Base-by-base conservation (phyloP, 2,888 invertebrate species). In the Frankliniella fusca region DNA sequence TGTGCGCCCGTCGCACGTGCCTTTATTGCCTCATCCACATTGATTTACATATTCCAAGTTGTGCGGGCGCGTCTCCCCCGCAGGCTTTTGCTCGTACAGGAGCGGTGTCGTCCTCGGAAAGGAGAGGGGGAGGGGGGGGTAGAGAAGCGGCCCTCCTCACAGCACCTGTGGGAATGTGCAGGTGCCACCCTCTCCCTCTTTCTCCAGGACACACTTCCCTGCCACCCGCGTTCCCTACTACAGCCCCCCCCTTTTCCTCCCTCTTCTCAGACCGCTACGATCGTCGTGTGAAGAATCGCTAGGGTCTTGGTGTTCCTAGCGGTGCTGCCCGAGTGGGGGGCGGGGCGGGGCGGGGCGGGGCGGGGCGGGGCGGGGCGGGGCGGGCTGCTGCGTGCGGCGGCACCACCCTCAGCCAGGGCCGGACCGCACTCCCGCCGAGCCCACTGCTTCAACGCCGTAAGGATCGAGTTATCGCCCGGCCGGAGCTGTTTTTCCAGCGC, bases 41-140 rank as follows among this genome's bases (percentile, higher is more conserved):
- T 76, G 70, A 76, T 76, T 76, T 27, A 76, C 70, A 27, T 76
- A 27, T 76, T 23, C 70, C 70, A 27, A 76, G 70, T 70, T 70
- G 70, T 20, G 70, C 70, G 8, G 20, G n/a, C 70, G 70, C 11
- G 70, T 11, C n/a, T 65, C 20, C 9, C 20, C 20, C n/a, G 70
- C 70, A 23, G 70, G 70, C 70, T 23, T 10, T 38, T 2, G 38
- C 38, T 38, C 38, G 38, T 38, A 38, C 38, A 38, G 38, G 38
- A 38, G 38, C 2, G 38, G 38, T 38, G 38, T 38, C 38, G 38
- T 38, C 3, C 3, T 2, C 3, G 38, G 2, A 12, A 12, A 54
- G 54, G 20, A 12, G 54, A 11, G 54, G 54, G 38, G 38, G 38
- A 38, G 38, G 38, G 38, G 38, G 5, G 38, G 38, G 38, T 2